Evolutionary conservation across 2,888 invertebrate genomes (phyloP), one percentile per base, ranked within the genome.

Genomic region (Tupiocoris notatus): DNA sequence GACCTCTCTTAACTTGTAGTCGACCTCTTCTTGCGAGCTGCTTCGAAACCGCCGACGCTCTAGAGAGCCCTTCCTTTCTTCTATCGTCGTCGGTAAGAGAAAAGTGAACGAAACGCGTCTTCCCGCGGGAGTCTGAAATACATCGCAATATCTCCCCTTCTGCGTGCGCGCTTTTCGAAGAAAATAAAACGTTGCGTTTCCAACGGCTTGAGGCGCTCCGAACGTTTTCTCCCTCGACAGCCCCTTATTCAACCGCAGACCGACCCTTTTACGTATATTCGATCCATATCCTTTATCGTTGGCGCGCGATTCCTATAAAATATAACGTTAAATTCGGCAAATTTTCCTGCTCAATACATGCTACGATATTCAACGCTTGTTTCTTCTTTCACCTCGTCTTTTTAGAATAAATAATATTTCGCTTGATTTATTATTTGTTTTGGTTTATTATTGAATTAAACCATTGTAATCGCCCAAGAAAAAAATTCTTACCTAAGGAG

Each of bases 1-100:
- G 68, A 62, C 76, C 76, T 76, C 76, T 76, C 76, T 75, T 75
- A 76, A 76, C 76, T 76, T 76, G 76, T 76, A 76, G 68, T 76
- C 76, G 20, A 16, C 20, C 22, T 18, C n/a, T 21, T 9, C 64
- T 7, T 16, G 7, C 9, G 61, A 18, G 17, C 7, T 16, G 9
- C 9, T 16, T 16, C 17, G 61, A 61, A 61, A 9, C 17, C 7
- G 17, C 17, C 12, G 18, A 61, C 12, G n/a, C n/a, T 61, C 17
- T 7, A 16, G 54, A 16, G 9, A 7, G 54, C 12, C 54, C 9
- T 7, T 9, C 54, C 54, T 54, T 54, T 12, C 54, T 9, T 7
- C 9, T 54, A 9, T 54, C 54, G 9, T 54, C 12, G 9, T 39
- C 39, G 6, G 6, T 39, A 39, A 39, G 39, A 39, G 39, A 39